These are phyloP conservation scores for Tetragnatha montana DNA, from an alignment of 2,888 invertebrate species.

Conservation along the genomic window DNA sequence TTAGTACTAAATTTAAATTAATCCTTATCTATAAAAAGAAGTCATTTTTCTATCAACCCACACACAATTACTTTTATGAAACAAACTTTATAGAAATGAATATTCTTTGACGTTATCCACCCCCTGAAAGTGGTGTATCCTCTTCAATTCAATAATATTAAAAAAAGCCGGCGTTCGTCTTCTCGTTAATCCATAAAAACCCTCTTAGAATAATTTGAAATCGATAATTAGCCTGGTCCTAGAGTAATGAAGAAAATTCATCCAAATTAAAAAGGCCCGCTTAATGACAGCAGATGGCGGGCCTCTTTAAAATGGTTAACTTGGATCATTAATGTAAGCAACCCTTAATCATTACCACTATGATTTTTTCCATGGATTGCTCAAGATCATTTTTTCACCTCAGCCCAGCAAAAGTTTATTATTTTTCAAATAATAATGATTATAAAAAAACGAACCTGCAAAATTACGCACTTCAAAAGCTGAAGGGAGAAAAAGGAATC, in stretches of 20 bases:
- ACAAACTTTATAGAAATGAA: background rate
- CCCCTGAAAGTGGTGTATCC: background rate
- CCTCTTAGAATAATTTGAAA: constrained; percentile 32
- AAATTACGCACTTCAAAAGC: constrained; percentile 38
- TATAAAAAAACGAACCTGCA: constrained; percentile 15
- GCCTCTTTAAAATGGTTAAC: constrained; percentile 47
- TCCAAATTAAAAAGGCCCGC: constrained; percentile 33
- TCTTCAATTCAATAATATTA: background rate
- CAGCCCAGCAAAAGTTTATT: constrained; percentile 41
- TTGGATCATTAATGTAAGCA: constrained; percentile 54
- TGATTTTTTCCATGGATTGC: constrained; percentile 31
- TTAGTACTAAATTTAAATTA: too few species aligned
- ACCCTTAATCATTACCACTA: constrained; percentile 50
- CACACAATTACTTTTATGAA: too few species aligned
- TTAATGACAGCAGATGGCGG: constrained; percentile 31
- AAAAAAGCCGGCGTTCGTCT: background rate
- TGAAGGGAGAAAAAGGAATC: constrained; percentile 29
- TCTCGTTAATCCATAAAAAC: constrained; percentile 7
- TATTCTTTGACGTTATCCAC: background rate
- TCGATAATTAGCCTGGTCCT: constrained; percentile 23
- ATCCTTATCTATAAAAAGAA: too few species aligned
- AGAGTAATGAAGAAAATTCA: constrained; percentile 38
- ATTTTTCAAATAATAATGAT: constrained; percentile 22
- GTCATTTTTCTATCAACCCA: too few species aligned
- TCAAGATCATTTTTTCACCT: constrained; percentile 33